Conservation (phyloP, 2,888 invertebrate genomes). For the Dorcus hopei region DNA sequence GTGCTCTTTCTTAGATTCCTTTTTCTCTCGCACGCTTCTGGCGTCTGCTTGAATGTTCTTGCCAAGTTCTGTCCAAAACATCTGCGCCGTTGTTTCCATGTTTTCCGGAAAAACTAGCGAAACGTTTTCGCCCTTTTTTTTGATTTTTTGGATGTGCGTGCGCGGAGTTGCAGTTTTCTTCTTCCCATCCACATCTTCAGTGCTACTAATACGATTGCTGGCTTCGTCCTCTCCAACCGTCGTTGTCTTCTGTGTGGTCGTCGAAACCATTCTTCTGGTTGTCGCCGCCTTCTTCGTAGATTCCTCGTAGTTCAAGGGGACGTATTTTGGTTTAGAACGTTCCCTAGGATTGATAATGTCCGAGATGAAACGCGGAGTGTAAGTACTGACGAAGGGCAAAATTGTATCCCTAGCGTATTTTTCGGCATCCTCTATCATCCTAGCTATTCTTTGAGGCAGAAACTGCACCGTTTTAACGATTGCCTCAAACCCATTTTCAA, state of each 20-base stretch:
- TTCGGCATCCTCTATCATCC: conserved; percentile 78
- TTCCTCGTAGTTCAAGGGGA: conserved; percentile 44
- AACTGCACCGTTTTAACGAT: conserved; percentile 68
- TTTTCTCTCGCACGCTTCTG: not conserved
- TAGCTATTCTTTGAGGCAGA: conserved; percentile 72
- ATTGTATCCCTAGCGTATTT: conserved; percentile 76
- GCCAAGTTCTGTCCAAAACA: not conserved
- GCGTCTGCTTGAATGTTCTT: not conserved
- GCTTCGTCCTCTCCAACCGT: not conserved
- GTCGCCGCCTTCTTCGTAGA: conserved; percentile 6
- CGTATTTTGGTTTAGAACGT: conserved; percentile 35
- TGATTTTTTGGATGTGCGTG: conserved; percentile 45
- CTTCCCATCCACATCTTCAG: conserved; percentile 1
- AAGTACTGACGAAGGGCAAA: conserved; percentile 72
- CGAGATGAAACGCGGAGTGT: conserved; percentile 66
- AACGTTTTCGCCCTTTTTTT: conserved; percentile 30
- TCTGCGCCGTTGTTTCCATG: conserved; percentile 6
- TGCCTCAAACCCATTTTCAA: conserved; percentile 39
- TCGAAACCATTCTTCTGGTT: conserved; percentile 1
- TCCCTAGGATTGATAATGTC: conserved; percentile 38
- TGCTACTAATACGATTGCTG: conserved; percentile 1
- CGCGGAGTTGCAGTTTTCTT: conserved; percentile 34
- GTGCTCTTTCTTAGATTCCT: not conserved
- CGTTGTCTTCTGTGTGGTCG: conserved; percentile 1
- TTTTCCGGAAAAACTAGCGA: conserved; percentile 17